phyloP scores from a whole-genome alignment of 1,140 invertebrate species.

The Hyposmocoma kahamanoa region DNA sequence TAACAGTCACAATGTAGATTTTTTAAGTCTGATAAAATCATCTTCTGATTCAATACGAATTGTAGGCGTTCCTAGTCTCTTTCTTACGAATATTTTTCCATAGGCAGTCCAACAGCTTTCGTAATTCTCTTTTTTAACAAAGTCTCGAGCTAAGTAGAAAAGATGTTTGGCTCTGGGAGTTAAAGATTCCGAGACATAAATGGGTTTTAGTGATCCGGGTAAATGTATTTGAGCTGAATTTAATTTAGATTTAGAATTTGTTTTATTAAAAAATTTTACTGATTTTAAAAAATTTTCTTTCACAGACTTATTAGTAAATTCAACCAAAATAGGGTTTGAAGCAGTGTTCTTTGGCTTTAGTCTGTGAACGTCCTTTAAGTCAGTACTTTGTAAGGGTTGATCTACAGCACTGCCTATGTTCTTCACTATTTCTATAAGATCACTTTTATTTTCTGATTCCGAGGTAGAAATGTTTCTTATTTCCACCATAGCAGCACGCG shows the following conservation, averaged over 20 bases:
- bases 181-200: constrained; percentile 8
- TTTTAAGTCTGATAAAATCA: constrained; percentile 3
- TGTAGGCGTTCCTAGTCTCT: constrained; percentile 4
- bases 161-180: constrained; percentile 9
- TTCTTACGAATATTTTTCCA: constrained; percentile 11
- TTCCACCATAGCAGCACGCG: not conserved
- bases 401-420: not conserved
- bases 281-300: not conserved
- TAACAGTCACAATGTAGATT: not conserved
- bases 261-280: not conserved
- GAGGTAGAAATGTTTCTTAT: not conserved
- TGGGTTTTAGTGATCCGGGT: not conserved
- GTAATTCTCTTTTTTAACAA: constrained; percentile 6
- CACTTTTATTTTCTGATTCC: not conserved
- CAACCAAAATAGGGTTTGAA: not conserved
- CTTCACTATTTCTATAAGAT: not conserved
- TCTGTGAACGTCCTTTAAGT: not conserved
- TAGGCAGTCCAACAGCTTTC: constrained; percentile 12
- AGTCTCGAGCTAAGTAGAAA: constrained; percentile 10
- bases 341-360: not conserved
- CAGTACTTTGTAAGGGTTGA: not conserved
- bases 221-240: not conserved
- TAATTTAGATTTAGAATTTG: not conserved
- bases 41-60: constrained; percentile 9
- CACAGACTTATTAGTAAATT: not conserved